Percentiles rank a stretch among this genome's conserved stretches.
These are phyloP conservation scores for Burhinus oedicnemus DNA, from an alignment of 2,113 vertebrate species.

Conservation along the genomic window DNA sequence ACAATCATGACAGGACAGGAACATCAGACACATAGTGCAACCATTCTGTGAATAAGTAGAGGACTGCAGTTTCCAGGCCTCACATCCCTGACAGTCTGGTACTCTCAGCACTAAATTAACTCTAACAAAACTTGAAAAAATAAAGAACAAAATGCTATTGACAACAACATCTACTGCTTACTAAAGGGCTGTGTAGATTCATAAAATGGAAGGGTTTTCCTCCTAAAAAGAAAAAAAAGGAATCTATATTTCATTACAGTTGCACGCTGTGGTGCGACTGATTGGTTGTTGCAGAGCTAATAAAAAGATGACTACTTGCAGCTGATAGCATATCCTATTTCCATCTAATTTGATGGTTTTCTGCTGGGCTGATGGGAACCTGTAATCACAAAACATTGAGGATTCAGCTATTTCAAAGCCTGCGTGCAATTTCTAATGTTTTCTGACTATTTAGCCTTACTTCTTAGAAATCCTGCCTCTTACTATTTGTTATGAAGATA, in stretches of 20 bases:
- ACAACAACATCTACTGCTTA: background rate
- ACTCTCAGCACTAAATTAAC: background rate
- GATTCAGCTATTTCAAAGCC: constrained; percentile 64
- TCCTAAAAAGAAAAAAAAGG: background rate
- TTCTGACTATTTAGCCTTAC: constrained; percentile 53
- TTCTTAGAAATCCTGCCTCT: constrained; percentile 32
- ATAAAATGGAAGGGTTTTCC: constrained; percentile 3
- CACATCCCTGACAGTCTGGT: background rate
- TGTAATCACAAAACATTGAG: constrained; percentile 71
- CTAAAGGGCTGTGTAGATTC: constrained; percentile 11
- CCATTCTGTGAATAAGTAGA: background rate
- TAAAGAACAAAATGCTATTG: background rate
- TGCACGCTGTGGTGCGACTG: constrained; percentile 50
- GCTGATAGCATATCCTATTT: constrained; percentile 65
- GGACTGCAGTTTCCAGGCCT: background rate
- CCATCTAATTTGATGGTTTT: constrained; percentile 73
- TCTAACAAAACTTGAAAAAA: background rate
- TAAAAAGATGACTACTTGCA: constrained; percentile 71
- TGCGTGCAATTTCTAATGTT: constrained; percentile 68
- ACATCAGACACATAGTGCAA: background rate
- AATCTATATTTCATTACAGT: constrained; percentile 51
- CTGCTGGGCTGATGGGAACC: constrained; percentile 65
- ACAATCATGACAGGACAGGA: background rate
- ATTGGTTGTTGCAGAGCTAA: constrained; percentile 70
- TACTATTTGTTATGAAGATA: background rate